Evolutionary conservation across 2,113 vertebrate species (phyloP).

Genomic region (Illadopsis cleaveri): DNA sequence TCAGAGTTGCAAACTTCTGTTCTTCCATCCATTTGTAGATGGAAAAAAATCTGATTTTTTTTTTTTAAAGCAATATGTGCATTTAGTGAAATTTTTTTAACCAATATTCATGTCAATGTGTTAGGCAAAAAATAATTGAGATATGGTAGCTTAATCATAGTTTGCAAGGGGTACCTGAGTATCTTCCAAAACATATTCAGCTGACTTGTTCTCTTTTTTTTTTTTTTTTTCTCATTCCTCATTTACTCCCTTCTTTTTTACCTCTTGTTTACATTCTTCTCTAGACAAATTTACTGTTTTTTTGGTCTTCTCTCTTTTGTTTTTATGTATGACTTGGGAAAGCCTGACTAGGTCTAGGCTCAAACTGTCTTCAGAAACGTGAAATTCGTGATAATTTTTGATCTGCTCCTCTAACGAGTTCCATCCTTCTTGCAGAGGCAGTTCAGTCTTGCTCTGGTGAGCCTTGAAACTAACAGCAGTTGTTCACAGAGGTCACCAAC

Average conservation of each 20-base stretch:
- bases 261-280: not conserved
- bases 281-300: not conserved
- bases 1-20: not conserved
- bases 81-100: not conserved
- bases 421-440: not conserved
- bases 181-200: not conserved
- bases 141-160: not conserved
- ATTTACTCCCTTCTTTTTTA: not conserved
- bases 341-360: not conserved
- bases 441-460: constrained; percentile 14
- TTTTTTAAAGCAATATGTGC: rapidly evolving
- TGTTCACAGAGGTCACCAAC: constrained; percentile 4
- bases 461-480: constrained; percentile 25
- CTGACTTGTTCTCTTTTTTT: not conserved
- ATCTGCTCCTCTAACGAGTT: not conserved
- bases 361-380: not conserved
- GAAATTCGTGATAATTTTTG: not conserved
- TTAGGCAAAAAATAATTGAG: not conserved
- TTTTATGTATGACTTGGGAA: not conserved
- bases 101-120: not conserved
- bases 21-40: not conserved
- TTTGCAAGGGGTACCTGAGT: not conserved
- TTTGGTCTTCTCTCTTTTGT: not conserved
- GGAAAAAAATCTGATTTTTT: not conserved
- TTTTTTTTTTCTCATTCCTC: not conserved